phyloP scores from a whole-genome alignment of 2,113 vertebrate species.

The Mola mola region DNA sequence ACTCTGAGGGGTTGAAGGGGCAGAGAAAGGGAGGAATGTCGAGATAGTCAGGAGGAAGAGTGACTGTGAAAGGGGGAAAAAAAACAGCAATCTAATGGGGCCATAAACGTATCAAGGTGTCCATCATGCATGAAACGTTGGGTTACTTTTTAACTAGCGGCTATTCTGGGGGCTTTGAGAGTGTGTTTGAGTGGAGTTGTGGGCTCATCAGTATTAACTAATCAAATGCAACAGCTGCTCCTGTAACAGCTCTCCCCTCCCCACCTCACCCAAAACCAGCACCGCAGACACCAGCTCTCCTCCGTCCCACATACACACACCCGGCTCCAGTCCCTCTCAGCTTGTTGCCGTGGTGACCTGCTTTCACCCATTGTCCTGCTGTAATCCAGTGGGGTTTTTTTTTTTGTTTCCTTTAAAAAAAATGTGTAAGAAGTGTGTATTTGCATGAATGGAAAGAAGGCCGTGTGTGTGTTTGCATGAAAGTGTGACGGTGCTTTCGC shows the following conservation, averaged over 20 bases:
- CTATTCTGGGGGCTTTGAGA: slow-evolving; percentile 21
- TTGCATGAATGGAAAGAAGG: slow-evolving; percentile 67
- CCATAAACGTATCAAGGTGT: slow-evolving; percentile 29
- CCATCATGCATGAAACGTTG: slow-evolving; percentile 19
- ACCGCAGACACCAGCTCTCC: slow-evolving; percentile 60
- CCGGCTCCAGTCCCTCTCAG: slow-evolving; percentile 60
- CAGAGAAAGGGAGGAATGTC: slow-evolving; percentile 70
- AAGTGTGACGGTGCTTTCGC: slow-evolving; percentile 51
- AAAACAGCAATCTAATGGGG: slow-evolving; percentile 47
- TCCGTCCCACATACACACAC: slow-evolving; percentile 59
- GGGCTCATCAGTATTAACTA: slow-evolving; percentile 63
- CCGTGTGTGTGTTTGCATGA: slow-evolving; percentile 19
- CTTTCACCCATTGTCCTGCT: slow-evolving; percentile 73
- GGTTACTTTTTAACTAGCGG: slow-evolving; percentile 38
- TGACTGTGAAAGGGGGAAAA: slow-evolving; percentile 34
- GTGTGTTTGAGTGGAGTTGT: slow-evolving; percentile 28
- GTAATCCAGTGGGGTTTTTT: slow-evolving; percentile 62
- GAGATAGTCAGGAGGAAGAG: slow-evolving; percentile 62
- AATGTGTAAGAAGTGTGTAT: slow-evolving; percentile 56
- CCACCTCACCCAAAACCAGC: slow-evolving; percentile 43
- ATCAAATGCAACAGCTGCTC: slow-evolving; percentile 81
- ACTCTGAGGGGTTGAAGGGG: slow-evolving; percentile 71
- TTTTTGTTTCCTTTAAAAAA: slow-evolving; percentile 48
- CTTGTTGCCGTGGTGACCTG: slow-evolving; percentile 81
- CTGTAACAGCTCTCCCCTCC: slow-evolving; percentile 28